A percentile compares a stretch with the other conserved stretches of the same genome.
Conservation (phyloP, 2,113 vertebrate genomes). For the Delphinapterus leucas region DNA sequence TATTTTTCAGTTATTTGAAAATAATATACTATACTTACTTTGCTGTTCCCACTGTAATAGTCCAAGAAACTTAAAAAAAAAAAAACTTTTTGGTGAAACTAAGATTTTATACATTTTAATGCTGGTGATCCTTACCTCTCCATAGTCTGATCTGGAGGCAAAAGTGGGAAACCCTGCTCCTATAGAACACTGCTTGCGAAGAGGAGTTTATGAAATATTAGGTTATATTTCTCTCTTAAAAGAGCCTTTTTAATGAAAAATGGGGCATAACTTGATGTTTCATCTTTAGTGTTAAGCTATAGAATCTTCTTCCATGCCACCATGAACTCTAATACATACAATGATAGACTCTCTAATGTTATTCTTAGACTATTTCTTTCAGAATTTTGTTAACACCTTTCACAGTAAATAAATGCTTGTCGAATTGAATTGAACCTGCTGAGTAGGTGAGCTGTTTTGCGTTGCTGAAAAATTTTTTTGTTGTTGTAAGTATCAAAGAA, state of each 20-base stretch:
- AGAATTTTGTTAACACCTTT: slow-evolving; percentile 14
- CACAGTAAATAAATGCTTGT: neutral
- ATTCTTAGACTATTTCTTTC: neutral
- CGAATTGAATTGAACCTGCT: neutral
- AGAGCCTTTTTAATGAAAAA: neutral
- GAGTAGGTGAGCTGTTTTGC: neutral
- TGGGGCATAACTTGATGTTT: neutral
- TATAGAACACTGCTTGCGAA: neutral
- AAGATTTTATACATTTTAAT: neutral
- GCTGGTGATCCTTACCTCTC: neutral
- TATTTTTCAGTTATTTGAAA: slow-evolving; percentile 30
- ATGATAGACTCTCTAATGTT: neutral
- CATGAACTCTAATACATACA: neutral
- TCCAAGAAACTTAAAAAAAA: neutral
- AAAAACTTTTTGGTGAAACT: neutral
- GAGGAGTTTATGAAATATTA: neutral
- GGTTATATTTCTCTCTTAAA: neutral
- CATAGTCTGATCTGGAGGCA: neutral
- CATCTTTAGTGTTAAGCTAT: neutral
- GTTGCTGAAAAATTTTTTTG: neutral
- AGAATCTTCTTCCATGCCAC: neutral
- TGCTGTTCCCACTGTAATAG: neutral
- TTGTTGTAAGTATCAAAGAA: neutral
- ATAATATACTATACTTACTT: neutral
- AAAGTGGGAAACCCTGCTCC: neutral